Evolutionary conservation across 2,888 invertebrate species (phyloP), one percentile per base, ranked within the genome.

Genomic region (Heliothis peltigera): DNA sequence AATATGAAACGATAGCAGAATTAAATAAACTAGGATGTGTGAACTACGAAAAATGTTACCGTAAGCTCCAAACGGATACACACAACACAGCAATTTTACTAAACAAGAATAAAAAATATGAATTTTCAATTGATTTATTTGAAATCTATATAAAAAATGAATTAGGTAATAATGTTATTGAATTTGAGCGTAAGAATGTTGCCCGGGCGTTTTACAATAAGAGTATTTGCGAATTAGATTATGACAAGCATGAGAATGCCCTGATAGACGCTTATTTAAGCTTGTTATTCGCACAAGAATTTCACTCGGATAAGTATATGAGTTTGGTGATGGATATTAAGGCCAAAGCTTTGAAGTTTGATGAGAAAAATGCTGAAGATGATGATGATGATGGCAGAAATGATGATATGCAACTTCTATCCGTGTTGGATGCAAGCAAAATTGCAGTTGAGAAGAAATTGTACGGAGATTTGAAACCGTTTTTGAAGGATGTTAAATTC

Each of bases 251-350:
- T 15, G 86, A 88, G 18, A 75, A 82, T n/a, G 90, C 92, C 0
- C 66, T 94, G 0, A 55, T 81, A 0, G 89, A 91, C 69, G 93
- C 91, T 0, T 94, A 79, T 81, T 66, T 94, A 44, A 92, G 94
- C 64, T 63, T 92, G 1, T 70, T 90, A 0, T 92, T 91, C 47
- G 81, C 91, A 0, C 73, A 91, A 1, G 87, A 86, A 1, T 8
- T 90, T 12, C 77, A 52, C 7, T 78, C 87, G 0, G 91, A 91
- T 4, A 95, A 95, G 44, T 87, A 91, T 68, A 91, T 94, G 90
- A 91, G 88, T 53, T 70, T 95, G 8, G 90, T 92, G 0, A 91
- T 94, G 81, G 94, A 94, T 70, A 87, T 93, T 0, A 95, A 95
- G 55, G 87, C 92, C 0, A 94, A 93, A 48, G 84, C 86, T 0